Evolutionary conservation across 2,797 vertebrate genomes (phyloP).

Genomic region (Falco rusticolus): DNA sequence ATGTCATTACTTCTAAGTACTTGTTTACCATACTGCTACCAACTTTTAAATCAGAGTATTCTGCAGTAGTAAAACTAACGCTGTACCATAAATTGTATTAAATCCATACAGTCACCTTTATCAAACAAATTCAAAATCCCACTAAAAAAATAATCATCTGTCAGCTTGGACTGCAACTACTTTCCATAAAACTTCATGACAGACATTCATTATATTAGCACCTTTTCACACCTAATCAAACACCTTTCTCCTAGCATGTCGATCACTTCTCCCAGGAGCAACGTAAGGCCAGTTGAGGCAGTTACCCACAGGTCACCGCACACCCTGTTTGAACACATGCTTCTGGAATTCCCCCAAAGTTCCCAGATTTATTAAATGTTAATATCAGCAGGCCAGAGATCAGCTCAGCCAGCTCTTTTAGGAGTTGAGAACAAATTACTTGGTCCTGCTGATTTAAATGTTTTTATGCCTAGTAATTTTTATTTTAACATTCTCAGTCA

Average conservation of each 20-base stretch:
- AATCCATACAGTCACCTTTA: background rate
- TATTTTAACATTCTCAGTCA: constrained; percentile 33
- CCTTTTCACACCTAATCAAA: constrained; percentile 7
- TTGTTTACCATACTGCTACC: background rate
- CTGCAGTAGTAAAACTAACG: background rate
- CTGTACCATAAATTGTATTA: background rate
- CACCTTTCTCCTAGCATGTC: background rate
- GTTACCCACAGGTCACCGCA: background rate
- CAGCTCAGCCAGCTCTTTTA: constrained; percentile 41
- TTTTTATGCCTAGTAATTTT: constrained; percentile 59
- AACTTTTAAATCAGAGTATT: background rate
- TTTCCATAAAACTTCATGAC: constrained; percentile 43
- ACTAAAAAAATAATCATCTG: background rate
- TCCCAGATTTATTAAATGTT: constrained; percentile 53
- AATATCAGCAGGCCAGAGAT: constrained; percentile 49
- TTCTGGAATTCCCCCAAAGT: constrained; percentile 30
- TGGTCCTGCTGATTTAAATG: constrained; percentile 34
- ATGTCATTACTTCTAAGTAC: background rate
- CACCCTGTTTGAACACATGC: background rate
- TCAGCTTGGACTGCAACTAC: background rate
- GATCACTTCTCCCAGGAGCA: background rate
- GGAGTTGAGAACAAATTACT: constrained; percentile 31
- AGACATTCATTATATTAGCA: background rate
- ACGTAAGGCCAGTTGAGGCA: background rate
- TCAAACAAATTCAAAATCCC: background rate